Percentiles rank a stretch among this genome's conserved stretches.
These are phyloP conservation scores for Meandrusa payeni DNA, from an alignment of 2,888 invertebrate genomes.

Conservation along the genomic window DNA sequence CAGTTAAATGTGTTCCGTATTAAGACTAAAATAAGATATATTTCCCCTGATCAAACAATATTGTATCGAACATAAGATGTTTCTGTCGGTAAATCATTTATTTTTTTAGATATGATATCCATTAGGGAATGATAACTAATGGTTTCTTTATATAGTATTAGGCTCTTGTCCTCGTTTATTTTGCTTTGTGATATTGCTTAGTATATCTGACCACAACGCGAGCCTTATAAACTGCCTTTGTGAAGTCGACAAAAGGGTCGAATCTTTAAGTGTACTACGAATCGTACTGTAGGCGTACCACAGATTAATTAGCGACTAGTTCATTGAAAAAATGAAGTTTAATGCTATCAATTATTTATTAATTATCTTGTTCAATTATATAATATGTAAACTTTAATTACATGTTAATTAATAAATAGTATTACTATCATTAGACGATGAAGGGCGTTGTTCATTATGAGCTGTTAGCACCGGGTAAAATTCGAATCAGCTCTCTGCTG, in stretches of 20 bases:
- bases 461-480: too few species aligned
- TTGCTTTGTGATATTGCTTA: constrained; percentile 16
- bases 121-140: constrained; percentile 18
- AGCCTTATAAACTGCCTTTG: constrained; percentile 17
- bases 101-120: constrained; percentile 11
- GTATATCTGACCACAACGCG: constrained; percentile 8
- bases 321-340: too few species aligned
- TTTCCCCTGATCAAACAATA: constrained; percentile 2
- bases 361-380: too few species aligned
- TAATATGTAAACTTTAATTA: too few species aligned
- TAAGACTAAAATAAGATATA: background rate
- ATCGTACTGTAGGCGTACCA: background rate
- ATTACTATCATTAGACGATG: too few species aligned
- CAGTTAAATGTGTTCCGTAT: too few species aligned
- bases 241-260: constrained; percentile 10
- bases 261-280: constrained; percentile 7
- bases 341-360: too few species aligned
- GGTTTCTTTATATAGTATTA: constrained; percentile 13
- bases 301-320: too few species aligned
- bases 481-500: too few species aligned
- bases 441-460: too few species aligned
- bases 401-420: too few species aligned
- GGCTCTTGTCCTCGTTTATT: constrained; percentile 11
- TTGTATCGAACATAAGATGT: constrained; percentile 1
- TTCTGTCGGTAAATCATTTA: constrained; percentile 3